These are phyloP conservation scores for Drosophila yooni DNA, from an alignment of 2,888 invertebrate genomes.

Conservation along the genomic window DNA sequence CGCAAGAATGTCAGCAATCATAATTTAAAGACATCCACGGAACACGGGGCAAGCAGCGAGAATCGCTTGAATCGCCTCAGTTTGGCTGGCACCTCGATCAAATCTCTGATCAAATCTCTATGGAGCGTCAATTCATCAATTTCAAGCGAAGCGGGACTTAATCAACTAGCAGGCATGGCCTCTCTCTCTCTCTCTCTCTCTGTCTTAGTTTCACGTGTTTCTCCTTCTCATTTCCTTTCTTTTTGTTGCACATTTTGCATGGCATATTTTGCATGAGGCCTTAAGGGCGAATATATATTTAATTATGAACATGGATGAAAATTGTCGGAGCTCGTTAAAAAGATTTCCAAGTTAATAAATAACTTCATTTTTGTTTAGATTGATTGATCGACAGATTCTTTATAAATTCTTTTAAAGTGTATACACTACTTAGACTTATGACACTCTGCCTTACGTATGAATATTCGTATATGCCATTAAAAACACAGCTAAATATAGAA, in stretches of 20 bases:
- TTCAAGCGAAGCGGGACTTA: slow-evolving; percentile 90
- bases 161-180: slow-evolving; percentile 91
- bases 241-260: slow-evolving; percentile 13
- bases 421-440: neutral
- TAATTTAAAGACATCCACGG: slow-evolving; percentile 71
- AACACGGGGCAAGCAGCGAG: slow-evolving; percentile 79
- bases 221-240: neutral
- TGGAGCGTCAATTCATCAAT: slow-evolving; percentile 91
- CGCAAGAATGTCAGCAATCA: slow-evolving; percentile 83
- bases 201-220: neutral
- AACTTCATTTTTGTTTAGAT: neutral
- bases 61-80: slow-evolving; percentile 84
- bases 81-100: slow-evolving; percentile 84
- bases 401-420: neutral
- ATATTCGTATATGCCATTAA: too few relatives aligned
- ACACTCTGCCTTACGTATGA: neutral
- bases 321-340: neutral
- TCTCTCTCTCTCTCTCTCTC: neutral
- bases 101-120: slow-evolving; percentile 92
- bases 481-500: too few relatives aligned
- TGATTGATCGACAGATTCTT: neutral
- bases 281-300: neutral
- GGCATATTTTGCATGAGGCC: slow-evolving; percentile 18
- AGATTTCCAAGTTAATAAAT: neutral
- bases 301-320: neutral